Evolutionary conservation across 2,113 vertebrate species (phyloP), one percentile per base, ranked within the genome.

Genomic region (Anhinga rufa): DNA sequence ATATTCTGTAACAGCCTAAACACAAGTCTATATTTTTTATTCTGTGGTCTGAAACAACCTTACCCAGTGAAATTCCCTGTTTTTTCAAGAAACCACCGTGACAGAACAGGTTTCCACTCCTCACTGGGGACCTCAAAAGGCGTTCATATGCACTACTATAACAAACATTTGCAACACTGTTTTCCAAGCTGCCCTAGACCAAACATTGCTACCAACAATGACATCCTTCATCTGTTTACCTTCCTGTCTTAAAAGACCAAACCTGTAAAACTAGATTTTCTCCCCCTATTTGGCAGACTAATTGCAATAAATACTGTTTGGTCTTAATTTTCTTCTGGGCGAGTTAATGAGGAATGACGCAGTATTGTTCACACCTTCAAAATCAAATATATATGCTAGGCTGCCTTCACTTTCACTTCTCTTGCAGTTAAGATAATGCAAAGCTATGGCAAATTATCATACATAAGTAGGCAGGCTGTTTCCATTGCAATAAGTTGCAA

Each of bases 71-170:
- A 78, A 68, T 16, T 14, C 13, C 11, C 21, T 2, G 0, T 17
- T 75, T 25, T 62, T 81, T 38, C 34, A 25, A 38, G 51, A 77
- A 78, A 18, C 4, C 13, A 4, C 14, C 14, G 34, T 10, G 32
- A 28, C 5, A 62, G 18, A 24, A 7, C 9, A 13, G 31, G 10
- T 10, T 17, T 36, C 14, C 52, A 32, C 36, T 14, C 9, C 40
- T 36, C 40, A 6, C 5, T 3, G 36, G 28, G 20, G n/a, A 44
- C 54, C 84, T 58, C 64, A 54, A 31, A 61, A 38, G 8, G 40
- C 26, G 18, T 10, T 29, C 34, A 20, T 3, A 12, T 2, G 7
- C 32, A 31, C 42, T 10, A 1, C 25, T 17, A 0, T 3, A 61
- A n/a, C 42, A 58, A 54, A 26, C 29, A 14, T 32, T 14, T 17